Evolutionary conservation across 2,888 invertebrate species (phyloP).

Genomic region (Julus scanicus): DNA sequence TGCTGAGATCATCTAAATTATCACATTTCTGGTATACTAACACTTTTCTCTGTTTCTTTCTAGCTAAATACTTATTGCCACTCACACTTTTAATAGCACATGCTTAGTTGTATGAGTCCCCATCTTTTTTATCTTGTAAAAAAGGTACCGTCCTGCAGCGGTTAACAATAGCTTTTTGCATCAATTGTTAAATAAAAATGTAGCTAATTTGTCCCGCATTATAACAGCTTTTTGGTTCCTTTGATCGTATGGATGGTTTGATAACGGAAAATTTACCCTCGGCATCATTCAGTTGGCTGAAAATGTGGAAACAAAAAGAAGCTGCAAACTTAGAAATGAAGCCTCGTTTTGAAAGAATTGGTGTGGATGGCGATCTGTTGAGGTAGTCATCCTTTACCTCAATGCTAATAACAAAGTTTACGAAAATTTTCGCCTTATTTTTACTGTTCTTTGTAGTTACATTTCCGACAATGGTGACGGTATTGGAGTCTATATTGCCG

Average conservation of each 20-base stretch:
- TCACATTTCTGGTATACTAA: background rate
- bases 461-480: conserved; percentile 64
- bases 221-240: conserved; percentile 57
- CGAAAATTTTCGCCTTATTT: background rate
- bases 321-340: conserved; percentile 23
- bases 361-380: conserved; percentile 52
- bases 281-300: conserved; percentile 56
- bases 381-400: background rate
- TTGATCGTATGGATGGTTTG: conserved; percentile 60
- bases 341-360: conserved; percentile 53
- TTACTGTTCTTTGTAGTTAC: conserved; percentile 62
- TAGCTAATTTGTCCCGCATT: background rate
- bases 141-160: conserved; percentile 54
- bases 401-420: background rate
- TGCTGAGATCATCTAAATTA: no score
- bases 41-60: conserved; percentile 16
- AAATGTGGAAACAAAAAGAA: conserved; percentile 58
- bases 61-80: conserved; percentile 43
- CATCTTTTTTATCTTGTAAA: conserved; percentile 58
- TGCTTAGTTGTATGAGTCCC: conserved; percentile 58
- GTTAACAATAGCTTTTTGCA: conserved; percentile 5
- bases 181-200: background rate
- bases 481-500: conserved; percentile 66
- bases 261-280: conserved; percentile 59
- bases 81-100: conserved; percentile 54